Base-by-base conservation (phyloP, 92 coral and sea anemone genomes). In the Umimayanthus chanpuru region DNA sequence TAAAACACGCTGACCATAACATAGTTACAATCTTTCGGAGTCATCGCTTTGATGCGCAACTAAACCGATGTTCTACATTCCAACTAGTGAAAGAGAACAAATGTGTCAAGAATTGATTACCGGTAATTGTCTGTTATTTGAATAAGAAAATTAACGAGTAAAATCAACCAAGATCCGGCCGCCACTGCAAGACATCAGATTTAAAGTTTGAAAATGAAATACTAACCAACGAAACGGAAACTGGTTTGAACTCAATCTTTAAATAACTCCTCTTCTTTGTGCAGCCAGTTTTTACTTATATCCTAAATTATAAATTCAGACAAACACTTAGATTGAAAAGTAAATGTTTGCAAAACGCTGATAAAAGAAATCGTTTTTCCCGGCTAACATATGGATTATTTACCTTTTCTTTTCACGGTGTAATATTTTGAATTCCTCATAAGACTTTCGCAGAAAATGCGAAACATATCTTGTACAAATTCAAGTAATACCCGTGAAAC, bases 271-370 rank as follows among this genome's bases (percentile, higher is more conserved):
- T 28, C 39, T 44, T 50, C 25, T 38, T 83, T 26, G 4, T 23
- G 44, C 36, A 53, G 68, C 29, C n/a, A 3, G 6, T 39, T 67
- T 12, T 77, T 21, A 44, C 15, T 11, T 40, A 23, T 1, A 38
- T 77, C 14, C 44, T 83, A 15, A 47, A 32, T 21, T n/a, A 32
- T 0, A 82, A 28, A 41, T 43, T 56, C 74, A 82, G n/a, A 58
- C 49, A 55, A 66, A 82, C 58, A 67, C 8, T 39, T 67, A 5
- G 78, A 43, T 83, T 78, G 36, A 26, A 82, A 73, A 83, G 78
- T 70, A 83, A 83, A 83, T 68, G 87, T 83, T 83, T 83, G 67
- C 1, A 43, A 70, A 83, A 9, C 20, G 32, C 10, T 1, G 68
- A 29, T 47, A 25, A 61, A 56, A 56, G 73, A 61, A 64, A 81